Conservation (phyloP, 2,797 vertebrate species). For the Scleropages formosus region DNA sequence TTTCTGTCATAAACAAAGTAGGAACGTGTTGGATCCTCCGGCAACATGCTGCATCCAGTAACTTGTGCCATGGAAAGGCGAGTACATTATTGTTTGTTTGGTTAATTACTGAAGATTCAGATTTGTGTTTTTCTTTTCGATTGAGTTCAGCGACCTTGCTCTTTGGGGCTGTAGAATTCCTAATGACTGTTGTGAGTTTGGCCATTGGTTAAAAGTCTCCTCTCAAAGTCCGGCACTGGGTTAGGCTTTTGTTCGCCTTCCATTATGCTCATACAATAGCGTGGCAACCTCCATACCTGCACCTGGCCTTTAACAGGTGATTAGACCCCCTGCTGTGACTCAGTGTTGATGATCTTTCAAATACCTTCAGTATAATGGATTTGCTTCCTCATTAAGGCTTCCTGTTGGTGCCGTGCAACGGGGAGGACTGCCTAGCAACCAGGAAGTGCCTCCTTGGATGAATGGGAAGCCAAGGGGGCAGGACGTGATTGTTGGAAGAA, state of each 20-base stretch:
- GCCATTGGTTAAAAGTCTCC: conserved; percentile 15
- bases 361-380: not conserved
- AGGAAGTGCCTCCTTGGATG: not conserved
- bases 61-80: not conserved
- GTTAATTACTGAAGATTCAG: not conserved
- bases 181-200: conserved; percentile 8
- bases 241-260: not conserved
- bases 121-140: not conserved
- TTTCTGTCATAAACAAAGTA: too few species aligned
- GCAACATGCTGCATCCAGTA: not conserved
- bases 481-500: not conserved
- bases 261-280: not conserved
- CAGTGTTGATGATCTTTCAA: conserved; percentile 4
- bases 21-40: not conserved
- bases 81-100: not conserved
- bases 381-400: not conserved
- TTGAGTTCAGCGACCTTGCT: not conserved
- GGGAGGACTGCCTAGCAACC: conserved; percentile 23
- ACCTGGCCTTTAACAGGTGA: conserved; percentile 15
- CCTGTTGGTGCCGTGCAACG: not conserved
- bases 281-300: not conserved
- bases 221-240: not conserved
- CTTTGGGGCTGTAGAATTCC: not conserved
- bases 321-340: not conserved
- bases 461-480: not conserved